These are phyloP conservation scores for Bolborhynchus lineola DNA, from an alignment of 2,113 vertebrate genomes.

Conservation along the genomic window DNA sequence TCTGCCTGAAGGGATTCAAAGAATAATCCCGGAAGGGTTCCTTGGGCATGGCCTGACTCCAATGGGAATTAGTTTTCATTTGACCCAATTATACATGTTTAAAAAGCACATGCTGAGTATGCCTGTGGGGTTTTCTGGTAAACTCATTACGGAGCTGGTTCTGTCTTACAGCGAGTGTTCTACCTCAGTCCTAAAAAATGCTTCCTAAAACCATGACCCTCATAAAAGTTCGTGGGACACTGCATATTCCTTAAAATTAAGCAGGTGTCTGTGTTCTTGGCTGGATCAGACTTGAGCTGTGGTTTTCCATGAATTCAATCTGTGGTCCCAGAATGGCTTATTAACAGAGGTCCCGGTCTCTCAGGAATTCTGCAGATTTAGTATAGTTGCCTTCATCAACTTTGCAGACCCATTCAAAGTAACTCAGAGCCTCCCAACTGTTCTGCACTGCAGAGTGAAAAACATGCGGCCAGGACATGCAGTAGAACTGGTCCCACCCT, in stretches of 20 bases:
- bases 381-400: neutral
- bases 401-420: neutral
- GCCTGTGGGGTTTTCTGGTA: slow-evolving; percentile 52
- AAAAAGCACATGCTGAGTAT: slow-evolving; percentile 39
- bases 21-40: slow-evolving; percentile 58
- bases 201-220: neutral
- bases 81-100: slow-evolving; percentile 60
- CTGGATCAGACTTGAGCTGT: neutral
- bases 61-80: slow-evolving; percentile 64
- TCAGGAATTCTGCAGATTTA: neutral
- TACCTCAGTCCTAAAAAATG: slow-evolving; percentile 39
- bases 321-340: neutral
- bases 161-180: neutral
- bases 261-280: neutral
- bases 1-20: slow-evolving; percentile 59
- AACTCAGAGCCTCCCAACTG: neutral
- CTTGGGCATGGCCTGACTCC: slow-evolving; percentile 33
- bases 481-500: neutral
- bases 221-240: neutral
- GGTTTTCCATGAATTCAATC: neutral
- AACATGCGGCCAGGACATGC: neutral
- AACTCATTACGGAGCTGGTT: slow-evolving; percentile 45
- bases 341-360: neutral
- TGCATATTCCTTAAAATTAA: neutral
- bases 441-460: neutral